A percentile compares a stretch with the other conserved stretches of the same genome.
phyloP scores from a whole-genome alignment of 2,888 invertebrate species.

The Scelioninae gen. 1 region DNA sequence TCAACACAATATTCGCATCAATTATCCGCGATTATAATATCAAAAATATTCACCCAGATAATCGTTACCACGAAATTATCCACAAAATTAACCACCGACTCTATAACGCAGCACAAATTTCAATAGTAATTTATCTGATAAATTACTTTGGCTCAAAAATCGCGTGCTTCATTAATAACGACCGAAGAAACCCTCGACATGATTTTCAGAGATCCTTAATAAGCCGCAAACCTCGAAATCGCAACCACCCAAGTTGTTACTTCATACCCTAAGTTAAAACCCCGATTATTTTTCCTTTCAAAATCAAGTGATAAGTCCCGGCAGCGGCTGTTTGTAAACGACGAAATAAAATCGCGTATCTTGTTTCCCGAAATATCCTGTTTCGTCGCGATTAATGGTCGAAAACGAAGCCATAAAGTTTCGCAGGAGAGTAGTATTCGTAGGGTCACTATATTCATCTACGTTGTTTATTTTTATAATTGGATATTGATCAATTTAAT shows the following conservation, averaged over 20 bases:
- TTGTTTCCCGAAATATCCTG: conserved; percentile 47
- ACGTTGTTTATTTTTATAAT: neutral
- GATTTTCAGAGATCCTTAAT: conserved; percentile 18
- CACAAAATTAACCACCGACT: conserved; percentile 8
- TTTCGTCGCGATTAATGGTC: conserved; percentile 46
- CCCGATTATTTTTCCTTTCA: conserved; percentile 40
- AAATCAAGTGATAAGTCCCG: conserved; percentile 36
- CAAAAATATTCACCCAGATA: neutral
- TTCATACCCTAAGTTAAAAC: neutral
- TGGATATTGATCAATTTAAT: too few relatives aligned
- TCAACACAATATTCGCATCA: neutral
- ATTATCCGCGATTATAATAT: neutral
- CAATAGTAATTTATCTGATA: conserved; percentile 29
- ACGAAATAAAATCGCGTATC: conserved; percentile 47
- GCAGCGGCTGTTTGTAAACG: conserved; percentile 9
- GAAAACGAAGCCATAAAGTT: conserved; percentile 38
- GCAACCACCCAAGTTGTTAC: conserved; percentile 31
- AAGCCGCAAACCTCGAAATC: conserved; percentile 7
- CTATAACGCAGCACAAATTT: conserved; percentile 20
- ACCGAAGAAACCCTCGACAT: conserved; percentile 1
- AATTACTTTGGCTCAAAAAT: conserved; percentile 21
- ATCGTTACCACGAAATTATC: neutral
- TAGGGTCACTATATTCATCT: neutral
- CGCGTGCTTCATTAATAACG: conserved; percentile 44
- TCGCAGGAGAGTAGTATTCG: neutral